Conservation (phyloP, 2,797 vertebrate genomes). For the Trematomus bernacchii region DNA sequence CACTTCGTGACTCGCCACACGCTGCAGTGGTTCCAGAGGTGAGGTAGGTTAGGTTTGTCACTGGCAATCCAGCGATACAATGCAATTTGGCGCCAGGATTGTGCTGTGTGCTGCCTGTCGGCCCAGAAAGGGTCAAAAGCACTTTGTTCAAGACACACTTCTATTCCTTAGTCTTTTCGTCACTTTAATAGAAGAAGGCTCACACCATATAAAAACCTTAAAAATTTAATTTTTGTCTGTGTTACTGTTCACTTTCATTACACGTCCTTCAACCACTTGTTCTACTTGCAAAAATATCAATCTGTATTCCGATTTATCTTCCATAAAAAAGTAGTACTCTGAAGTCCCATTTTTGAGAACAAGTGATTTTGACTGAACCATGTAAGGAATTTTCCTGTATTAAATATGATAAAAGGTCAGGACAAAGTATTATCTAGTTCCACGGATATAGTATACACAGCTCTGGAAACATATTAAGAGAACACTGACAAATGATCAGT, state of each 20-base stretch:
- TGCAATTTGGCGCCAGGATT: constrained; percentile 38
- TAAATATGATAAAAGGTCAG: not conserved
- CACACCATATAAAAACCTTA: not conserved
- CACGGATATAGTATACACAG: not conserved
- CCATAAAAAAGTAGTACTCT: no score
- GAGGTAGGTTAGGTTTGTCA: constrained; percentile 31
- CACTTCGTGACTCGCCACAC: constrained; percentile 17
- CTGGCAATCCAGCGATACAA: constrained; percentile 28
- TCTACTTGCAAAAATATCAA: not conserved
- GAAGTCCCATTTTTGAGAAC: not conserved
- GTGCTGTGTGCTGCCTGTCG: constrained; percentile 14
- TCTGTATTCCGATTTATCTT: no score
- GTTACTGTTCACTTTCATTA: not conserved
- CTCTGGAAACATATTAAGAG: no score
- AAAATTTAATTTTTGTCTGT: not conserved
- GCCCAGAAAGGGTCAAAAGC: constrained; percentile 29
- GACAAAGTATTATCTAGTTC: not conserved
- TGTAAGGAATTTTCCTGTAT: not conserved
- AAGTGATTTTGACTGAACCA: not conserved
- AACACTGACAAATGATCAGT: no score
- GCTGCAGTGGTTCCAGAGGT: constrained; percentile 28
- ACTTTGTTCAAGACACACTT: not conserved
- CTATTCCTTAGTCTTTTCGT: constrained; percentile 16
- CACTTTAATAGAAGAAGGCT: constrained; percentile 5
- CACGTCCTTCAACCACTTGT: constrained; percentile 3